Percentiles rank a stretch among this genome's conserved stretches.
phyloP scores from a whole-genome alignment of 2,113 vertebrate species.

The Cyprinus carpio region DNA sequence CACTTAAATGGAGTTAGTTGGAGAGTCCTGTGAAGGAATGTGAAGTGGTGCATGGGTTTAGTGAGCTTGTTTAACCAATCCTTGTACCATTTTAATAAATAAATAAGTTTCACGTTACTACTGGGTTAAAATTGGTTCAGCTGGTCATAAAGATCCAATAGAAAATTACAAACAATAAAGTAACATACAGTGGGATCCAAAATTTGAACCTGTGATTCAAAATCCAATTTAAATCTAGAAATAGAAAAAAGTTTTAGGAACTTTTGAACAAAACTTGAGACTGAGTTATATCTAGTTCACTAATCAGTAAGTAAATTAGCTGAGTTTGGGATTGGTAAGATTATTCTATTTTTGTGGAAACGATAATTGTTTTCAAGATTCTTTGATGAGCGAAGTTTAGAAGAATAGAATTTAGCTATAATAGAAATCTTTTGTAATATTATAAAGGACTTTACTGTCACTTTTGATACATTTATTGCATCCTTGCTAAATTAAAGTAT shows the following conservation, averaged over 20 bases:
- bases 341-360: too few species aligned
- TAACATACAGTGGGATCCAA: not conserved
- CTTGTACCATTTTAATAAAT: conserved; percentile 1
- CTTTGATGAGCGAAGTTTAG: too few species aligned
- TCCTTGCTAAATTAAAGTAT: too few species aligned
- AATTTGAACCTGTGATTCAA: not conserved
- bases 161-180: not conserved
- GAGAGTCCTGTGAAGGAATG: conserved; percentile 36
- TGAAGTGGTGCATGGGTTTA: conserved; percentile 44
- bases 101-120: too few species aligned
- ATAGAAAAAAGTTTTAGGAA: not conserved
- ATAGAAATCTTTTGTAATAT: too few species aligned
- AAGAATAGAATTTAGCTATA: too few species aligned
- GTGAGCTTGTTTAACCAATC: conserved; percentile 23
- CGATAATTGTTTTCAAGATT: too few species aligned
- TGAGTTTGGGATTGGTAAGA: too few species aligned
- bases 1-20: not conserved
- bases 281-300: not conserved
- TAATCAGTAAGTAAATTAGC: not conserved
- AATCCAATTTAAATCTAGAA: not conserved
- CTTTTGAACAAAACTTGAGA: not conserved
- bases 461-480: too few species aligned
- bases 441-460: too few species aligned
- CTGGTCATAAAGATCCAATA: not conserved
- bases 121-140: not conserved